Percentiles rank a stretch among this genome's conserved stretches.
Evolutionary conservation across 1,140 invertebrate species (phyloP).

Genomic region (Colletes latitarsis): DNA sequence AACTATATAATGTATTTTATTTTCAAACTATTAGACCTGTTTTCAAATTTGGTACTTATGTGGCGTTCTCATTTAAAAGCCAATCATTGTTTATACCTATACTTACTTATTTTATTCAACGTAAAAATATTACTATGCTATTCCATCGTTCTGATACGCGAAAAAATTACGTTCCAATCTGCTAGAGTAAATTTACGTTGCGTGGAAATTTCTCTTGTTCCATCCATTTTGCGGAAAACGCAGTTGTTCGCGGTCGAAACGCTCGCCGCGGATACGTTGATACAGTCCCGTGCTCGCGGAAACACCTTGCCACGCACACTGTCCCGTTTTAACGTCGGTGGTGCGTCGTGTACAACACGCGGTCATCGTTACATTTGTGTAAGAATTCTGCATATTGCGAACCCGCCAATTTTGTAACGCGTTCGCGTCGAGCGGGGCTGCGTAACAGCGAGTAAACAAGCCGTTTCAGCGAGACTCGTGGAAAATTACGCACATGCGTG

Average conservation of each 20-base stretch:
- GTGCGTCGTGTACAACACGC: background rate
- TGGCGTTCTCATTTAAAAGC: too few relatives aligned
- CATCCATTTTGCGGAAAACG: background rate
- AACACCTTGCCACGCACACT: background rate
- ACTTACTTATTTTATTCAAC: background rate
- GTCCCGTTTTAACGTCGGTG: conserved; percentile 6
- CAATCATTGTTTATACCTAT: background rate
- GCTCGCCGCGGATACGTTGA: conserved; percentile 19
- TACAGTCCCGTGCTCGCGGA: conserved; percentile 5
- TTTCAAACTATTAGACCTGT: too few relatives aligned
- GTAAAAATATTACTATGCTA: background rate
- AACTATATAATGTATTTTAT: too few relatives aligned
- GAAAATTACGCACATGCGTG: background rate
- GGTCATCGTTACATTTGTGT: background rate
- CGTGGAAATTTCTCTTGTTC: conserved; percentile 37
- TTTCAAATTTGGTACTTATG: too few relatives aligned
- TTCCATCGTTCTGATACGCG: background rate
- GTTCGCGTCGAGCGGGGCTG: background rate
- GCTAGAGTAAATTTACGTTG: conserved; percentile 7
- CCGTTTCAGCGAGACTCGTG: background rate
- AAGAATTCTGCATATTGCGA: background rate
- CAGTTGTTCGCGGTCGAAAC: conserved; percentile 23
- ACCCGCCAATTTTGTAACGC: background rate
- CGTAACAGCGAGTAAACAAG: conserved; percentile 6
- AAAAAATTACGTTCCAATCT: background rate